phyloP scores from a whole-genome alignment of 1,140 invertebrate genomes.

The Maconellicoccus hirsutus region DNA sequence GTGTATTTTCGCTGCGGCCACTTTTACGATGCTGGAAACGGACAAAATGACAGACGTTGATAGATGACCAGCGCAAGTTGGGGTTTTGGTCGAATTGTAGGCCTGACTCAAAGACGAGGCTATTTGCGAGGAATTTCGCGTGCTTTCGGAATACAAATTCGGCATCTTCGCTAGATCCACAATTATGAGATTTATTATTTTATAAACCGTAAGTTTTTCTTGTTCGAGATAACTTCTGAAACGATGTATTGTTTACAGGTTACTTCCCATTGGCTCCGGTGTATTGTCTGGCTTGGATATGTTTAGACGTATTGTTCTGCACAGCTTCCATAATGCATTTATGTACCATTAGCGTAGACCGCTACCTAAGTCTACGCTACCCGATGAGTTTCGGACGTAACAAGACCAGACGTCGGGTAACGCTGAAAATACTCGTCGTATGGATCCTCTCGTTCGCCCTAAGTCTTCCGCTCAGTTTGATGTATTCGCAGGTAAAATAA shows the following conservation, averaged over 20 bases:
- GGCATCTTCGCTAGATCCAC: too few relatives aligned
- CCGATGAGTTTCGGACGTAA: conserved; percentile 82
- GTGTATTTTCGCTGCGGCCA: too few relatives aligned
- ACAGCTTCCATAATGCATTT: conserved; percentile 93
- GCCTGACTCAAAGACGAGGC: too few relatives aligned
- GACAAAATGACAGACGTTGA: too few relatives aligned
- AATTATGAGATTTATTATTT: too few relatives aligned
- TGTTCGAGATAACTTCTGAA: too few relatives aligned
- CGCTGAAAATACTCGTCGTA: conserved; percentile 77
- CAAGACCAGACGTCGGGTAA: conserved; percentile 73
- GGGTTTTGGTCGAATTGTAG: too few relatives aligned
- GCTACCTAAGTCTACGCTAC: conserved; percentile 71
- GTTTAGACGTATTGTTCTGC: conserved; percentile 85
- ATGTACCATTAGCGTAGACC: conserved; percentile 88
- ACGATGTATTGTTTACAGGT: conserved; percentile 49
- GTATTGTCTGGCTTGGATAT: conserved; percentile 77
- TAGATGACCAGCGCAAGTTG: too few relatives aligned
- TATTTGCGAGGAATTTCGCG: too few relatives aligned
- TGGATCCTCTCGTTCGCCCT: conserved; percentile 82
- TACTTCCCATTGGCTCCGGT: conserved; percentile 68
- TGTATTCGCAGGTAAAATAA: conserved; percentile 64
- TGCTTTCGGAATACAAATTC: too few relatives aligned
- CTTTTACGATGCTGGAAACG: too few relatives aligned
- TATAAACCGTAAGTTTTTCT: too few relatives aligned
- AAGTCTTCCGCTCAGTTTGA: conserved; percentile 72